These are phyloP conservation scores for Masticophis lateralis DNA, from an alignment of 2,797 vertebrate genomes.

Conservation along the genomic window DNA sequence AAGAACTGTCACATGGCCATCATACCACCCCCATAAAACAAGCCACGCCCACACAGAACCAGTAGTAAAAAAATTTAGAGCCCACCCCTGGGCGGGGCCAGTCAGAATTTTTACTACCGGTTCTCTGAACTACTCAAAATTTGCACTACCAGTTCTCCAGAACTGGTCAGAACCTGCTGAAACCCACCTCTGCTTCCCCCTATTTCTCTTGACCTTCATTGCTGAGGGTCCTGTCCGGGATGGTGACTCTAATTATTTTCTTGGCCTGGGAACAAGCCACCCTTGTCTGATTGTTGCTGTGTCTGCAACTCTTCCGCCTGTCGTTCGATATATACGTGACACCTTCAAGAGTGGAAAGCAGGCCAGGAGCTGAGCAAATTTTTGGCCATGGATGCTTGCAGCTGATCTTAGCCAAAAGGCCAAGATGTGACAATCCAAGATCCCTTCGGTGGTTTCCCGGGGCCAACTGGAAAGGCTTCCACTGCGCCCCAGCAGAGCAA, in stretches of 20 bases:
- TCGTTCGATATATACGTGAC: background rate
- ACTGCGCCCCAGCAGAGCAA: background rate
- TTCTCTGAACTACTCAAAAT: no score
- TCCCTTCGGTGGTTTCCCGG: background rate
- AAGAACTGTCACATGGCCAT: no score
- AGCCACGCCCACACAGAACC: no score
- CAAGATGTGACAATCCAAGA: background rate
- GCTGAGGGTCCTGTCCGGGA: background rate
- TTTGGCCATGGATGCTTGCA: background rate
- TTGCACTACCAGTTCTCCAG: no score
- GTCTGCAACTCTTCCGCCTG: background rate
- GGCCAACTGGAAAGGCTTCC: background rate
- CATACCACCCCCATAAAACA: no score
- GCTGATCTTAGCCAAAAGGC: background rate
- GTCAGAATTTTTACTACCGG: no score
- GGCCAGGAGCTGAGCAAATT: background rate
- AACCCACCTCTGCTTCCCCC: background rate
- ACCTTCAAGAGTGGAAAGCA: background rate
- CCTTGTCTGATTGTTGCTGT: background rate
- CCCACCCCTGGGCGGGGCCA: no score
- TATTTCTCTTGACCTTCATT: background rate
- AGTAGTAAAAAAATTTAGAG: no score
- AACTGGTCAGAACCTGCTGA: no score
- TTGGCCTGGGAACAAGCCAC: background rate
- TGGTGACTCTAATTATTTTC: background rate